Evolutionary conservation across 2,113 vertebrate species (phyloP), one percentile per base, ranked within the genome.

Genomic region (Sminthopsis crassicaudata): DNA sequence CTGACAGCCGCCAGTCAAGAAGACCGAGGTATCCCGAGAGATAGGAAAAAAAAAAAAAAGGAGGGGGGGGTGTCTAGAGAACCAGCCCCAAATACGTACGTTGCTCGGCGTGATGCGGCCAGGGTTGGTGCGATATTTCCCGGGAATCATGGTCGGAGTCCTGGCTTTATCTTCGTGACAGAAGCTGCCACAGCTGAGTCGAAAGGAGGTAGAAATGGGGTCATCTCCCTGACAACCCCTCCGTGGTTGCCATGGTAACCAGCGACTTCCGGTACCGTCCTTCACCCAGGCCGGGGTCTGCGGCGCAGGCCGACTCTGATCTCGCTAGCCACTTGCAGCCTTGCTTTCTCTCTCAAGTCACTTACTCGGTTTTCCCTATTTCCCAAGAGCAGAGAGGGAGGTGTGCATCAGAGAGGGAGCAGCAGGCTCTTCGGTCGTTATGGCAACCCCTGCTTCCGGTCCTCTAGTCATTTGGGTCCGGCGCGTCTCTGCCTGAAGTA

Each of bases 91-190:
- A 16, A 3, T 88, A 51, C 97, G 92, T 97, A 98, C 98, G 94
- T 98, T 91, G 93, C 96, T 97, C 19, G 98, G 36, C 53, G 96
- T 91, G 53, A 90, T 94, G 91, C 98, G 97, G 95, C 94, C 98
- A 94, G 97, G 97, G 11, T 96, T 94, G 19, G 97, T 91, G 57
- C 98, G 98, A 93, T 98, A 97, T 67, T 97, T 98, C 96, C 98
- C 98, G 55, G 98, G 98, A 96, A 99, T 98, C 98, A 98, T 98
- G 96, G 94, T 88, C 91, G 94, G 36, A 96, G 95, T 26, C 92
- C 93, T 53, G 89, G 95, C 91, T 89, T 42, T 36, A 90, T 53
- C 3, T 50, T 4, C 93, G 22, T 2, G 16, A 6, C 0, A 92
- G 0, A 67, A 0, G 90, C 93, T 16, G 90, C 94, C 94, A 0